Percentiles rank a stretch among this genome's conserved stretches.
Evolutionary conservation across 2,113 vertebrate species (phyloP).

Genomic region (Odontophorus gujanensis): DNA sequence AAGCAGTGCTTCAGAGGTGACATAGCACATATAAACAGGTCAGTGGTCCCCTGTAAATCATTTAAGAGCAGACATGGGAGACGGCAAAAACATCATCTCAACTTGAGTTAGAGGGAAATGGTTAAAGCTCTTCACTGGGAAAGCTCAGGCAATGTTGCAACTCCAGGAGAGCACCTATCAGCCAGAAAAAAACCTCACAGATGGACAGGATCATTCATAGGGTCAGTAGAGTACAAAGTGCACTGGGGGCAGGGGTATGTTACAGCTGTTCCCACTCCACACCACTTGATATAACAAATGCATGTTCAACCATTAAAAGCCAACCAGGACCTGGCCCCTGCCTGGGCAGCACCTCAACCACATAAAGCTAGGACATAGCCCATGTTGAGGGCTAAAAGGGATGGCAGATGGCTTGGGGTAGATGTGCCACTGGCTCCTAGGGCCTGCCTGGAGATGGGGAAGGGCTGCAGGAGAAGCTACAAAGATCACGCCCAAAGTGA

Average conservation of each 20-base stretch:
- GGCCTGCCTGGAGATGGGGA: background rate
- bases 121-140: background rate
- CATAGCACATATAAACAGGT: fast-evolving
- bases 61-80: background rate
- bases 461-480: background rate
- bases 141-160: fast-evolving
- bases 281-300: background rate
- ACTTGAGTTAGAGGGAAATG: background rate
- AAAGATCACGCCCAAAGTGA: background rate
- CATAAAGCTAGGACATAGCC: background rate
- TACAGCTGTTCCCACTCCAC: background rate
- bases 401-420: background rate
- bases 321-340: background rate
- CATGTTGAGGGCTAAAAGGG: background rate
- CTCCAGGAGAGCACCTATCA: background rate
- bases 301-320: background rate
- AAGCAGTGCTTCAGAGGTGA: background rate
- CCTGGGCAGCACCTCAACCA: background rate
- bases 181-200: background rate
- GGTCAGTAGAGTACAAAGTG: fast-evolving
- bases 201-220: background rate
- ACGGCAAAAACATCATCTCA: background rate
- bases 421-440: background rate
- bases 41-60: background rate
- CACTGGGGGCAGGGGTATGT: background rate